Conservation (phyloP, 2,888 invertebrate species). For the Cantharis rustica region DNA sequence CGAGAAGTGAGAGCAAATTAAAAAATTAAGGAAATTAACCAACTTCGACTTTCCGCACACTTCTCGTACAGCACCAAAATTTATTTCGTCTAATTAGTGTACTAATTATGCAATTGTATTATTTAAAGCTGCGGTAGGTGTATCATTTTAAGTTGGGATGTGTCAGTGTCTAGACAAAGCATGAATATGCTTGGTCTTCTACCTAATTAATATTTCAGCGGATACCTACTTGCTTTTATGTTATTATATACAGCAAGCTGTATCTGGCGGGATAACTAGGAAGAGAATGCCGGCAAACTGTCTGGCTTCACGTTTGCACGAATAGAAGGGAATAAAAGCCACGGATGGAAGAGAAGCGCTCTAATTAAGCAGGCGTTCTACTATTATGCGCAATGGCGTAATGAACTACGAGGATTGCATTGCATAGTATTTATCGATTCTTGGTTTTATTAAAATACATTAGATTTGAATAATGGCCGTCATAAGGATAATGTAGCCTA, state of each 20-base stretch:
- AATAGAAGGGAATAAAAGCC: slow-evolving; percentile 3
- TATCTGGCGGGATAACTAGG: not conserved
- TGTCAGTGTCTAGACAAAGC: not conserved
- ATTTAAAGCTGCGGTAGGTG: not conserved
- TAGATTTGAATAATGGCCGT: not conserved
- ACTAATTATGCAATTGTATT: not conserved
- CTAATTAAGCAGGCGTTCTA: slow-evolving; percentile 29
- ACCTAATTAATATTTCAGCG: slow-evolving; percentile 16
- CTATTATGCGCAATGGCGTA: slow-evolving; percentile 29
- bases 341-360: slow-evolving; percentile 16
- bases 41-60: too few species aligned
- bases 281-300: not conserved
- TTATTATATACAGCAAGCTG: slow-evolving; percentile 3
- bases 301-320: slow-evolving; percentile 4
- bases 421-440: slow-evolving; percentile 25
- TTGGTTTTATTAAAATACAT: slow-evolving; percentile 6
- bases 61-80: not conserved
- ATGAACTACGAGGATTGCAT: slow-evolving; percentile 32
- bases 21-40: too few species aligned
- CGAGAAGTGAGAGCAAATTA: too few species aligned
- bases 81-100: not conserved
- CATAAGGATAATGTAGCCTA: not conserved
- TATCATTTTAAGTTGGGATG: not conserved
- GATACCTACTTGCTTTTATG: slow-evolving; percentile 7
- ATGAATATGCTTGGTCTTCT: slow-evolving; percentile 9